phyloP scores from a whole-genome alignment of 2,888 invertebrate genomes.

The Sipunculus nudus region DNA sequence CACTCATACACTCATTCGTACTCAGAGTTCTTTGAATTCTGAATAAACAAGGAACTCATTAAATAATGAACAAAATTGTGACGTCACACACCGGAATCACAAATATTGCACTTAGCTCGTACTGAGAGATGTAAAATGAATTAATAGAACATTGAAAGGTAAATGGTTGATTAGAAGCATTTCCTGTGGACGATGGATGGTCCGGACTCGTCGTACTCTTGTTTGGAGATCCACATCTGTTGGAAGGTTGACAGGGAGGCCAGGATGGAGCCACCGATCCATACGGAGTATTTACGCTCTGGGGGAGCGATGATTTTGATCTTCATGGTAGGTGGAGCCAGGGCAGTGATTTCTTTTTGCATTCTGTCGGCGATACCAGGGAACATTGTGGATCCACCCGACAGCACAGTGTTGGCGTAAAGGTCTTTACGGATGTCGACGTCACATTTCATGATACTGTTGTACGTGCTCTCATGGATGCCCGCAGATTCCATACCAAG shows the following conservation, averaged over 20 bases:
- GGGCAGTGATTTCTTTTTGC: conserved; percentile 93
- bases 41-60: no score
- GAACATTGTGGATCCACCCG: conserved; percentile 92
- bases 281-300: conserved; percentile 82
- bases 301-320: conserved; percentile 83
- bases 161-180: conserved; percentile 70
- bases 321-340: conserved; percentile 73
- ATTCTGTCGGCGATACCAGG: conserved; percentile 94
- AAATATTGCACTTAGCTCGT: no score
- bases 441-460: conserved; percentile 28
- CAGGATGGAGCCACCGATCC: conserved; percentile 83
- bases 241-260: conserved; percentile 90
- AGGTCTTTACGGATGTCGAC: conserved; percentile 28
- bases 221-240: conserved; percentile 92
- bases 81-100: no score
- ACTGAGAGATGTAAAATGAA: no score
- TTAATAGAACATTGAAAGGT: no score
- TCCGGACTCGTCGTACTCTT: conserved; percentile 89
- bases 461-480: conserved; percentile 13
- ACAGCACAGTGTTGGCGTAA: conserved; percentile 25
- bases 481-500: conserved; percentile 24
- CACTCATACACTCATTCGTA: no score
- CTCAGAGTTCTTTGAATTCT: no score
- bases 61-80: no score
- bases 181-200: conserved; percentile 70